A percentile compares a stretch with the other conserved stretches of the same genome.
These are phyloP conservation scores for Rotaria socialis DNA, from an alignment of 2,888 invertebrate species.

Conservation along the genomic window DNA sequence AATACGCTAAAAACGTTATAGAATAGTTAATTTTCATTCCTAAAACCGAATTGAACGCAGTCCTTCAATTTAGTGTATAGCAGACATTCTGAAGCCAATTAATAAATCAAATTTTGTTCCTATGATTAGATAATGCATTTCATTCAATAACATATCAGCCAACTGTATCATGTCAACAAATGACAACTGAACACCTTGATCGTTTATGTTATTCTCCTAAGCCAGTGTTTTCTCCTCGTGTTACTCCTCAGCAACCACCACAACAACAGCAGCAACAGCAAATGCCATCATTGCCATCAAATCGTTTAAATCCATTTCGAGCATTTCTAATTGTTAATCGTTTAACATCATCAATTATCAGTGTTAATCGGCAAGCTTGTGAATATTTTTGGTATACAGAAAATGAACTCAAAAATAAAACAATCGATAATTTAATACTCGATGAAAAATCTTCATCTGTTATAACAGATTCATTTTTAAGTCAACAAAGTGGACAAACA, in stretches of 20 bases:
- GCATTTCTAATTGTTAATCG: slow-evolving; percentile 11
- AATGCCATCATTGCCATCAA: neutral
- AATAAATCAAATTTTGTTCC: no score
- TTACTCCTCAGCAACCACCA: neutral
- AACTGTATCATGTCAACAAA: slow-evolving; percentile 27
- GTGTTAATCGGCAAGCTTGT: slow-evolving; percentile 31
- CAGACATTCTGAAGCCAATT: no score
- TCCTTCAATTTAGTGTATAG: no score
- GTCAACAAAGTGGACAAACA: slow-evolving; percentile 29
- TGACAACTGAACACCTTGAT: neutral
- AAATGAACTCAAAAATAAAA: slow-evolving; percentile 15
- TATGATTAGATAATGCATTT: neutral
- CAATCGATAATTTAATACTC: neutral
- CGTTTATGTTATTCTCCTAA: slow-evolving; percentile 24
- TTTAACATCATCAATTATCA: neutral
- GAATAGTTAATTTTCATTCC: no score
- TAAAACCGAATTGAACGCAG: no score
- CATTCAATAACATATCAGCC: slow-evolving; percentile 34
- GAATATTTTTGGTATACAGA: slow-evolving; percentile 37
- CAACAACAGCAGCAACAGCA: neutral
- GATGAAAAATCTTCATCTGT: slow-evolving; percentile 3
- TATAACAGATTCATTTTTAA: slow-evolving; percentile 25
- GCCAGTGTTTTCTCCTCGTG: neutral
- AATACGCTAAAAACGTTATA: no score
- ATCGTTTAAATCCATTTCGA: slow-evolving; percentile 36